These are phyloP conservation scores for Eospalax fontanierii DNA, from an alignment of 2,797 vertebrate species.

Conservation along the genomic window DNA sequence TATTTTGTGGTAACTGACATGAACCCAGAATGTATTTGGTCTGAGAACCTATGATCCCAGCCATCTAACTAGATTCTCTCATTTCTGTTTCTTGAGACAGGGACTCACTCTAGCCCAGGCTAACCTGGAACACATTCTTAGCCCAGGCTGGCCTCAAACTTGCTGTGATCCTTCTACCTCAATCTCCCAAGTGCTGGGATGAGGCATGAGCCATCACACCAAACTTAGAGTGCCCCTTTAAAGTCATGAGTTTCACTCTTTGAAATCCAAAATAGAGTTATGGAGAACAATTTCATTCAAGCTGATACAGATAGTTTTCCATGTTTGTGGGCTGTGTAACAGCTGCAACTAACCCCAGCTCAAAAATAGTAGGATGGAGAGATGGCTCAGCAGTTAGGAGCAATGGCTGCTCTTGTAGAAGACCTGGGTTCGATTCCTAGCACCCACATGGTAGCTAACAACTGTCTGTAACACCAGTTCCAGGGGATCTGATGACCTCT, in stretches of 20 bases:
- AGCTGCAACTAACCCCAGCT: background rate
- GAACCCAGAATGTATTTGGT: background rate
- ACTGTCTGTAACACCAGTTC: too few relatives aligned
- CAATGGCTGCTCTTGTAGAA: too few relatives aligned
- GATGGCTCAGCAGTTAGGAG: too few relatives aligned
- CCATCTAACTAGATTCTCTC: background rate
- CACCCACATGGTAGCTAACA: too few relatives aligned
- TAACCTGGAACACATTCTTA: background rate
- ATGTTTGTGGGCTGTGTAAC: background rate
- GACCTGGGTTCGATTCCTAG: too few relatives aligned
- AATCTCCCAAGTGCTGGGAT: background rate
- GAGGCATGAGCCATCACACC: background rate
- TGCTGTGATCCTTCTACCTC: too few relatives aligned
- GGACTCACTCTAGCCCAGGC: background rate
- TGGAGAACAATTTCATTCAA: background rate
- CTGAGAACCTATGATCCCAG: background rate
- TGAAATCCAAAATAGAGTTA: background rate
- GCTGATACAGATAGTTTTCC: background rate
- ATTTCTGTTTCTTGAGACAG: background rate
- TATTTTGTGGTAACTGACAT: background rate
- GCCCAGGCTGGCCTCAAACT: background rate
- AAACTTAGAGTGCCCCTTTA: background rate
- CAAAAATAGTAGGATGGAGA: background rate
- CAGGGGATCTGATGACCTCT: too few relatives aligned
- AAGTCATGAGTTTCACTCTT: background rate